phyloP scores from a whole-genome alignment of 2,113 vertebrate genomes.

The Caranx melampygus region DNA sequence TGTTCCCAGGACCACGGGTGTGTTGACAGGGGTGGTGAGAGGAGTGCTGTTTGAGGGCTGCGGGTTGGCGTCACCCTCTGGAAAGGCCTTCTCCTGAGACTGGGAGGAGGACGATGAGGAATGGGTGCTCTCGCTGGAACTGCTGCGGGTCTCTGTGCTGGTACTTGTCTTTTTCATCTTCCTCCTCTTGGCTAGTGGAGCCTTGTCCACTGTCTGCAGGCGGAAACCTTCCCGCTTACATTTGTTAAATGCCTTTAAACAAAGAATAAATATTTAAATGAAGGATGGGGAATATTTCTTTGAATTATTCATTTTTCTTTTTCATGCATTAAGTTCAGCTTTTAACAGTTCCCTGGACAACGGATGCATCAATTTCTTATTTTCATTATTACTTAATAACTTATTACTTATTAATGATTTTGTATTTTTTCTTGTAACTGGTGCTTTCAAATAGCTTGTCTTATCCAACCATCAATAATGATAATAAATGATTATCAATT shows the following conservation, averaged over 20 bases:
- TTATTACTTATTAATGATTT: too few species aligned
- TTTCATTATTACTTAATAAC: too few species aligned
- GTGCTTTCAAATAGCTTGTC: too few species aligned
- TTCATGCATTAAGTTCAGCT: too few species aligned
- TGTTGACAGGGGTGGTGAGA: slow-evolving; percentile 61
- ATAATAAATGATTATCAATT: too few species aligned
- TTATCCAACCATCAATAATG: too few species aligned
- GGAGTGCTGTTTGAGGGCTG: slow-evolving; percentile 69
- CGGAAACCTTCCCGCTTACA: slow-evolving; percentile 98
- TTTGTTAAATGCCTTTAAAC: slow-evolving; percentile 95
- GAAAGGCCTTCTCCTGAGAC: slow-evolving; percentile 89
- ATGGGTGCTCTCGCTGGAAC: slow-evolving; percentile 96
- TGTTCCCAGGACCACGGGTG: slow-evolving; percentile 58
- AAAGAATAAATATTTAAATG: too few species aligned
- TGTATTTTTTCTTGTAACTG: too few species aligned
- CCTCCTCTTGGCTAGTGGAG: slow-evolving; percentile 91
- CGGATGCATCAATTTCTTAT: too few species aligned
- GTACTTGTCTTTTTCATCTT: slow-evolving; percentile 99
- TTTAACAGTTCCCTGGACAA: too few species aligned
- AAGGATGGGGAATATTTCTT: neutral
- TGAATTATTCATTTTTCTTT: neutral
- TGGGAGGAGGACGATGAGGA: slow-evolving; percentile 94
- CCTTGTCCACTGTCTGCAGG: slow-evolving; percentile 95
- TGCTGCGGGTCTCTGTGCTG: slow-evolving; percentile 98
- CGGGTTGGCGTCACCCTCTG: slow-evolving; percentile 68